Percentiles rank a stretch among this genome's conserved stretches.
These are phyloP conservation scores for Choloepus didactylus DNA, from an alignment of 2,797 vertebrate species.

Conservation along the genomic window DNA sequence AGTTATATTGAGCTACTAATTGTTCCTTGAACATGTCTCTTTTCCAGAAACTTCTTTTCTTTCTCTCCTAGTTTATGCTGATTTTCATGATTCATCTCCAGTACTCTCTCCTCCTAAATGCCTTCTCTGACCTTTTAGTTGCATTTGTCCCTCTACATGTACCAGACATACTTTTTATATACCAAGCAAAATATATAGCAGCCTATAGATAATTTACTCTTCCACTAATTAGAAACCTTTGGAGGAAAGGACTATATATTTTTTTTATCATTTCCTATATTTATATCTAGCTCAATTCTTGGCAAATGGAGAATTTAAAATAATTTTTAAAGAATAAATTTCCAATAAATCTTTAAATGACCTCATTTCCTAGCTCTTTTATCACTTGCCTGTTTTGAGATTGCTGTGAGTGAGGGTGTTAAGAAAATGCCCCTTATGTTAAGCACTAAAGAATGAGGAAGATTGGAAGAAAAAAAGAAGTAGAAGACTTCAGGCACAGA, in stretches of 20 bases:
- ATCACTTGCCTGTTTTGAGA: neutral
- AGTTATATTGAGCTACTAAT: neutral
- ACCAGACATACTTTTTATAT: neutral
- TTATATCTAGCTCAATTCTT: neutral
- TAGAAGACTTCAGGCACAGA: neutral
- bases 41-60: neutral
- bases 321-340: neutral
- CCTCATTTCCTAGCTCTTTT: neutral
- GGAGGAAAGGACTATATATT: neutral
- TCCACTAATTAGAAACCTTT: neutral
- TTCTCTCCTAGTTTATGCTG: neutral
- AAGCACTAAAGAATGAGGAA: neutral
- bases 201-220: neutral
- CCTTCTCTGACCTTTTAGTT: neutral
- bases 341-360: neutral
- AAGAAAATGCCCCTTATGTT: neutral
- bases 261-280: neutral
- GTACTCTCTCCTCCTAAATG: neutral
- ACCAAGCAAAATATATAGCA: neutral
- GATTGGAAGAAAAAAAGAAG: neutral
- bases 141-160: neutral
- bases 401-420: neutral
- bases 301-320: neutral
- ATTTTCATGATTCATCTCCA: neutral
- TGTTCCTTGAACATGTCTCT: neutral